Evolutionary conservation across 2,888 invertebrate species (phyloP), one percentile per base, ranked within the genome.

Genomic region (Sinopyrophorus schimmeli): DNA sequence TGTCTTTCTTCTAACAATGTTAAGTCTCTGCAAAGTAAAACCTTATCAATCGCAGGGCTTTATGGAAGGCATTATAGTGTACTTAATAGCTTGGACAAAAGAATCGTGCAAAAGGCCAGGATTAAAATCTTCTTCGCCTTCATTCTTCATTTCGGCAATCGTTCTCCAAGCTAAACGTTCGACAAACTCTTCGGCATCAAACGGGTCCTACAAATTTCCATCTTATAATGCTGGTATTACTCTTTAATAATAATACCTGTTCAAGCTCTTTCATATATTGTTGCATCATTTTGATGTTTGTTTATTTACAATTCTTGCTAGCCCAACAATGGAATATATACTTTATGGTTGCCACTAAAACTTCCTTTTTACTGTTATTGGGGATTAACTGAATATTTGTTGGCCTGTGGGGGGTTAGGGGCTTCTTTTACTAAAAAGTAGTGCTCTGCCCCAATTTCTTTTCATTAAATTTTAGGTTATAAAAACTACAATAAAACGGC

Each of bases 181-280:
- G 1, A 99, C 95, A 77, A 98, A 98, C 70, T 97, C 97, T 66
- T 94, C 92, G 6, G 95, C 88, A 76, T 96, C 93, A 71, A 97
- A 98, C 0, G 96, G 93, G 68, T 96, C 96, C 93, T 98, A 63
- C 43, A 74, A 72, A 15, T 9, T 5, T 28, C 15, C 14, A n/a
- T 5, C 4, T 5, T 30, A 30, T 6, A 15, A 17, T 4, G n/a
- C 24, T 20, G 21, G 12, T 21, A 2, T 16, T 30, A 30, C 26
- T 28, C 1, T 21, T 6, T 30, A 39, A 18, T 27, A 16, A 67
- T n/a, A 62, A 67, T 73, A 89, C 90, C 78, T 89, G 89, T 67
- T 91, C 91, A 44, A 91, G 76, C 68, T 91, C 91, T 73, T 89
- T 91, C 78, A 90, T 81, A 68, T 91, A 91, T 77, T 90, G 89